Evolutionary conservation across 2,113 vertebrate species (phyloP), one percentile per base, ranked within the genome.

Genomic region (Otus sunia): DNA sequence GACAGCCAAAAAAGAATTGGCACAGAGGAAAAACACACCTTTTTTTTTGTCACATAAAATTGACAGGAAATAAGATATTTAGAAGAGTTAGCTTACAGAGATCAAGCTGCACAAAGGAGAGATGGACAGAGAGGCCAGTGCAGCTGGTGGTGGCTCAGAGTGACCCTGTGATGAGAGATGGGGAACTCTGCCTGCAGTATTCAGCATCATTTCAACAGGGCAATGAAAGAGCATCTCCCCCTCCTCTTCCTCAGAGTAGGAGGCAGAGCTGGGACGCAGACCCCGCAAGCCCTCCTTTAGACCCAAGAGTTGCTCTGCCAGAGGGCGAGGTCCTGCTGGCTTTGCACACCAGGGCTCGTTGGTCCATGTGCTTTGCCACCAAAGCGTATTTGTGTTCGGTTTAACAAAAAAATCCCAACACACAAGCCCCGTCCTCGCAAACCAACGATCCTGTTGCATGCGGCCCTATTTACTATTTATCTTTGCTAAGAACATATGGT

Each of bases 401-500:
- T 81, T 39, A 64, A 50, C 14, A 9, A 22, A 34, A 60, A 32
- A 29, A 3, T 1, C 32, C 20, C 60, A 20, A 30, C 62, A 62
- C 55, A 32, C 30, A 25, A 85, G 17, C 55, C 73, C 41, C 1
- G 0, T 72, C 58, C 69, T 43, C 86, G 15, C 72, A 87, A 78
- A 52, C 19, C n/a, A 19, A 30, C 2, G 3, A 6, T 11, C 58
- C 86, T 36, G 9, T 27, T 63, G 72, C 73, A 39, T 4, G 10
- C 55, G 36, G 90, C 37, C 82, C 55, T 93, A 50, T 97, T 97
- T 95, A 62, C 63, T 95, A 58, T 97, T 95, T 97, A 49, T 97
- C 94, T 96, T 95, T 68, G 77, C 91, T 79, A 41, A 45, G 43
- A 95, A 98, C 98, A 98, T 97, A 82, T 98, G 98, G 97, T 98